Base-by-base conservation (phyloP, 2,888 invertebrate species). In the Diploptera punctata region DNA sequence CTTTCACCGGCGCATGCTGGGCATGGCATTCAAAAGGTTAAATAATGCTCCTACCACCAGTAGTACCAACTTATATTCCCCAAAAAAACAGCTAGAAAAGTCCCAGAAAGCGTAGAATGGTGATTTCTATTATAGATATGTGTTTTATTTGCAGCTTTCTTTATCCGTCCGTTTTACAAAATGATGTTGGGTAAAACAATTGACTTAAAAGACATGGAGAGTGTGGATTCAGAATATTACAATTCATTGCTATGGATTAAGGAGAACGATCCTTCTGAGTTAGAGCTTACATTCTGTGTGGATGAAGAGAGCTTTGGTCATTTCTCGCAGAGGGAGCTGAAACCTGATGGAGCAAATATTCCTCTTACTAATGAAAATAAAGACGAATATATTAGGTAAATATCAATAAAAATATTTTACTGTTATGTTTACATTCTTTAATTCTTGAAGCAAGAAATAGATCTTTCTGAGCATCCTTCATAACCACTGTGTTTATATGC, bases 121-220 rank as follows among this genome's bases (percentile, higher is more conserved):
- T n/a, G n/a, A n/a, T n/a, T 33, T 10, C 4, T 47, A 47, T 47
- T 47, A n/a, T n/a, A 47, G 3, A 47, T 7, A n/a, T 71, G 74
- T 70, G 73, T 74, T 75, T 75, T 44, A 68, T 78, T 84, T 86
- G 3, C 84, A 95, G 98, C 98, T 65, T 99, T 99, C 86, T 99
- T 99, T 86, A 99, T 99, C 85, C 93, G 99, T 81, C 99, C 99
- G 71, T 99, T 99, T 86, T 99, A 99, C 86, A 99, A 99, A 86
- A 99, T 99, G 99, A 98, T 99, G 98, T 85, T 99, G 78, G 92
- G 92, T 76, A 98, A 98, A 86, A 84, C 91, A 65, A 99, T 99
- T 76, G 95, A 95, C 79, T 85, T 99, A 62, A 93, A 94, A 81
- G 99, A 99, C 83, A 99, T 99, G 99, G 99, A 99, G 86, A 95